Evolutionary conservation across 1,140 invertebrate species (phyloP), one percentile per base, ranked within the genome.

Genomic region (Paracyclopina nana): DNA sequence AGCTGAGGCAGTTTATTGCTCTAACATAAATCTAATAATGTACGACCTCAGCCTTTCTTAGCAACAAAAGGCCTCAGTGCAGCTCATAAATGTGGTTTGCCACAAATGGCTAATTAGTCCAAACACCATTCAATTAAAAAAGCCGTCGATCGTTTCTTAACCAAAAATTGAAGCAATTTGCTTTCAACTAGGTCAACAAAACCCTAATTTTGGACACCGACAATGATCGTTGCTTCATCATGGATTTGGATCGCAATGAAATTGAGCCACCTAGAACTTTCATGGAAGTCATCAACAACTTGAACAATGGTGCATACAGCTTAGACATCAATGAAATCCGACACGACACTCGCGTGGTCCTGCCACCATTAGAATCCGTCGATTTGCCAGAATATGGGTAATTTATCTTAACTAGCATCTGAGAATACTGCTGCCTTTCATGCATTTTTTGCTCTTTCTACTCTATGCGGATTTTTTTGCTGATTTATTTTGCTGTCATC

Each of bases 241-340:
- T 42, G 40, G n/a, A n/a, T 18, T 22, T 42, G 8, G 24, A 42
- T 22, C 40, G 40, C 20, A 22, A 42, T n/a, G 40, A 42, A 42
- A 42, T 42, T 22, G 40, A 42, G 40, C 40, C 40, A 18, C 40
- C 40, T 18, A 42, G 40, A 22, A 42, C 8, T 22, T 42, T 42
- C 8, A 22, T 42, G 14, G 40, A 42, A n/a, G 24, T 42, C 40
- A 42, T 42, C 40, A 42, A 42, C 8, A 42, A 42, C 8, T 18
- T 42, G 40, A 42, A 22, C 8, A 6, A 42, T 6, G 40, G 40
- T 6, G 24, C 40, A 9, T 42, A 42, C 14, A 42, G 24, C n/a
- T 14, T 42, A 6, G 40, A 42, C 40, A 18, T 42, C 14, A 9
- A 22, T 18, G 24, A 42, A 22, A 42, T 42, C 20, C 6, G 40